Percentiles rank a stretch among this genome's conserved stretches.
Evolutionary conservation across 2,113 vertebrate species (phyloP).

Genomic region (Campylomormyrus tamandua): DNA sequence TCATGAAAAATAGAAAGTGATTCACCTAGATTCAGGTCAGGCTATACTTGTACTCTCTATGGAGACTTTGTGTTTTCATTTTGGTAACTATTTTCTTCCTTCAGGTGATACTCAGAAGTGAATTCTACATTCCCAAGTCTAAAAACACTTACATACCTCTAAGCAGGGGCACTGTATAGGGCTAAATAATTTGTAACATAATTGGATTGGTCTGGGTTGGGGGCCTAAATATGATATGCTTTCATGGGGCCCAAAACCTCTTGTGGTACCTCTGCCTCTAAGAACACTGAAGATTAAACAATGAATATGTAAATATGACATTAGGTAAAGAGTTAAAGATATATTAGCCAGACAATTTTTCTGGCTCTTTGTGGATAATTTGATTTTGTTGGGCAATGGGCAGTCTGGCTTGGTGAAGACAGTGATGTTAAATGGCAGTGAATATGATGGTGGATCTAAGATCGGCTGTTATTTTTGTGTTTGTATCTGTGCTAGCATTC

Average conservation of each 20-base stretch:
- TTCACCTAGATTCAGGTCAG: background rate
- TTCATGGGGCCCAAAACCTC: background rate
- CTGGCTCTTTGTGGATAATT: background rate
- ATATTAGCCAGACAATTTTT: background rate
- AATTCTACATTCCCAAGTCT: background rate
- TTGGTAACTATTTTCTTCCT: background rate
- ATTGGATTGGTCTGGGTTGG: background rate
- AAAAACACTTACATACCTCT: background rate
- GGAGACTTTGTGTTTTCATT: background rate
- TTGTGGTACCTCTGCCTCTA: background rate
- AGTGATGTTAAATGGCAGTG: background rate
- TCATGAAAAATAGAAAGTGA: background rate
- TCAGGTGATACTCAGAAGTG: background rate
- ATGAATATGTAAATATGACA: background rate
- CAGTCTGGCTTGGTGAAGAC: background rate
- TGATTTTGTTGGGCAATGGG: background rate
- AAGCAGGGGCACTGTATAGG: background rate
- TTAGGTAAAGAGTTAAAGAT: background rate
- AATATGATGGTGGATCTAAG: background rate
- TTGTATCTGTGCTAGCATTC: background rate
- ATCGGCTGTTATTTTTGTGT: background rate
- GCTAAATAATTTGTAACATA: background rate
- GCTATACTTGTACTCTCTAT: background rate
- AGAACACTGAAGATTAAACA: background rate
- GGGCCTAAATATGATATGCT: background rate